Base-by-base conservation (phyloP, 2,888 invertebrate genomes). In the Conus canariensis region DNA sequence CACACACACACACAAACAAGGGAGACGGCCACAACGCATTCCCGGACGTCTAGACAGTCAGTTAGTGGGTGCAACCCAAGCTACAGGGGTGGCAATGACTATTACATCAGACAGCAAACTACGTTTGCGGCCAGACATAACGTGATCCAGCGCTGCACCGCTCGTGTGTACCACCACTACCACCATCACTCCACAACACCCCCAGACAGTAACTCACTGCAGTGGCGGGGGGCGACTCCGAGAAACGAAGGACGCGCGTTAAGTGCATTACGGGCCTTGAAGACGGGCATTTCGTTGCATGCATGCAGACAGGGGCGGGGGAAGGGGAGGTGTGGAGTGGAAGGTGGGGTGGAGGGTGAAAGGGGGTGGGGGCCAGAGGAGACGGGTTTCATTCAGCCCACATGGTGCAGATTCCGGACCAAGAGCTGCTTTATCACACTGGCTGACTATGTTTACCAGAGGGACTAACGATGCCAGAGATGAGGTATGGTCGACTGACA, bases 51-150 rank as follows among this genome's bases (percentile, higher is more conserved):
- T 87, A 87, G 87, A 87, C 87, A 87, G 58, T 7, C 74, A 74
- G 87, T 87, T 87, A 86, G 30, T 22, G 67, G 30, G 60, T 86
- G 86, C 86, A 86, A 67, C 60, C 67, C 86, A 64, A 67, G 67
- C 86, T 25, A 45, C 58, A 83, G 16, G 82, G 64, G 86, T 64
- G 64, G 86, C 86, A 67, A 60, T 85, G 64, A 67, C 30, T 3
- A 45, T 87, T 87, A 87, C 87, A 67, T 87, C 22, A 87, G 58
- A 45, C 30, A 74, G 87, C 67, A 74, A 87, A 87, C 74, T 12
- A 87, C 19, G 74, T 87, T 87, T 87, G 87, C 12, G 87, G 87
- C 74, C 87, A 87, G 87, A 87, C 87, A 74, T 87, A 70, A 87
- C 87, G 87, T 87, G 87, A 87, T 87, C 87, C 16, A 58, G 58